Conservation (phyloP, 2,888 invertebrate species). For the Zele albiditarsus region DNA sequence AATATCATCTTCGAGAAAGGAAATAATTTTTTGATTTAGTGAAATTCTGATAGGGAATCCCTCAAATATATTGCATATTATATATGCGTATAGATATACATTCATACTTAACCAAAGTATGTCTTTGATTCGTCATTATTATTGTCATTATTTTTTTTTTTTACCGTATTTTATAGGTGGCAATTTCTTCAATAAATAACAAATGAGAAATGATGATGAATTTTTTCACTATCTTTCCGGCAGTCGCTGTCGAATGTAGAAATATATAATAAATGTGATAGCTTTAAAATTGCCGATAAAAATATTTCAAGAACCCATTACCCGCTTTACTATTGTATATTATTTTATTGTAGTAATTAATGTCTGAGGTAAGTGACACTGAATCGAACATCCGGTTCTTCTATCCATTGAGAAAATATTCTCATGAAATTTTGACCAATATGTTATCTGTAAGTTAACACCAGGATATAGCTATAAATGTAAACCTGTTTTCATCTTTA, state of each 20-base stretch:
- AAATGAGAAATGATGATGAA: conserved; percentile 2
- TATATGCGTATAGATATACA: too few species aligned
- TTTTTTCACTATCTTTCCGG: background rate
- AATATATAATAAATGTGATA: background rate
- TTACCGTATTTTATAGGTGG: background rate
- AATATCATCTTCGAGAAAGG: too few species aligned
- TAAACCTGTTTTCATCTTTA: conserved; percentile 27
- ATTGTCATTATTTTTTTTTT: background rate
- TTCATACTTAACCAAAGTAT: too few species aligned
- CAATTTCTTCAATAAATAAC: background rate
- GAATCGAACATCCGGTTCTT: background rate
- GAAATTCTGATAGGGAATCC: too few species aligned
- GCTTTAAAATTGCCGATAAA: background rate
- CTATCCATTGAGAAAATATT: conserved; percentile 12
- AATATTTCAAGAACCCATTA: background rate
- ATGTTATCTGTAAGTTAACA: conserved; percentile 16
- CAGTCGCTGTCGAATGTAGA: background rate
- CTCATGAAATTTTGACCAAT: conserved; percentile 5
- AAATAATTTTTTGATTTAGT: too few species aligned
- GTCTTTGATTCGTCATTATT: background rate
- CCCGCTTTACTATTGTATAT: background rate
- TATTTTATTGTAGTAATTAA: background rate
- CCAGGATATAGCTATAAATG: conserved; percentile 22
- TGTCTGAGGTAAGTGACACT: background rate
- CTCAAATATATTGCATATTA: too few species aligned